phyloP scores from a whole-genome alignment of 2,797 vertebrate genomes.

The Cossypha dichroa region DNA sequence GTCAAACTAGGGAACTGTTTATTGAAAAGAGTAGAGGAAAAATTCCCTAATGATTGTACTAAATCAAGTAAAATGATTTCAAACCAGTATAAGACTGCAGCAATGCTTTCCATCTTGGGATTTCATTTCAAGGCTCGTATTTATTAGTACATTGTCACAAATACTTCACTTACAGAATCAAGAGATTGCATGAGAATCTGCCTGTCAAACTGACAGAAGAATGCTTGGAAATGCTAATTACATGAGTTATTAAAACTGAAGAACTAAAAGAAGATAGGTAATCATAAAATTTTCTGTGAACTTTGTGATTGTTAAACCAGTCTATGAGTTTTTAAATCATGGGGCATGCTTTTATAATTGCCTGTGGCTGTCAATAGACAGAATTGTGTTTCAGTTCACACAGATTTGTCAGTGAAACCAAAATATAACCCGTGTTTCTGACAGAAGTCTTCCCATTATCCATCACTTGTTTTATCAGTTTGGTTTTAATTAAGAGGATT shows the following conservation, averaged over 20 bases:
- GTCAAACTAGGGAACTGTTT: constrained; percentile 24
- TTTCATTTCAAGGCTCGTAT: background rate
- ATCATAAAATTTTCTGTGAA: background rate
- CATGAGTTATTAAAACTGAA: background rate
- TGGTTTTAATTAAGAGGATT: background rate
- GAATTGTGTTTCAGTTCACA: background rate
- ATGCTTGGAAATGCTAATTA: background rate
- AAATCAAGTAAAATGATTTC: constrained; percentile 24
- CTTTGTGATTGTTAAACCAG: background rate
- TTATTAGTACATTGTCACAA: background rate
- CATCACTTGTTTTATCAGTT: background rate
- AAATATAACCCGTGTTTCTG: background rate
- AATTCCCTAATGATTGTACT: constrained; percentile 19
- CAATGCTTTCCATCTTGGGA: constrained; percentile 7
- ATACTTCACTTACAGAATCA: background rate
- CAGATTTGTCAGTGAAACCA: background rate
- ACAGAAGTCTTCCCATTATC: background rate
- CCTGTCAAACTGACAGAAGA: background rate
- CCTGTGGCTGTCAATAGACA: background rate
- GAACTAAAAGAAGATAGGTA: background rate
- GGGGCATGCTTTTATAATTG: background rate
- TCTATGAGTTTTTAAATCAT: background rate
- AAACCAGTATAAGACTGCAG: background rate
- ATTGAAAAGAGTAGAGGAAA: constrained; percentile 14
- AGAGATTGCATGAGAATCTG: background rate